Evolutionary conservation across 2,797 vertebrate species (phyloP).

Genomic region (Anas bernieri): DNA sequence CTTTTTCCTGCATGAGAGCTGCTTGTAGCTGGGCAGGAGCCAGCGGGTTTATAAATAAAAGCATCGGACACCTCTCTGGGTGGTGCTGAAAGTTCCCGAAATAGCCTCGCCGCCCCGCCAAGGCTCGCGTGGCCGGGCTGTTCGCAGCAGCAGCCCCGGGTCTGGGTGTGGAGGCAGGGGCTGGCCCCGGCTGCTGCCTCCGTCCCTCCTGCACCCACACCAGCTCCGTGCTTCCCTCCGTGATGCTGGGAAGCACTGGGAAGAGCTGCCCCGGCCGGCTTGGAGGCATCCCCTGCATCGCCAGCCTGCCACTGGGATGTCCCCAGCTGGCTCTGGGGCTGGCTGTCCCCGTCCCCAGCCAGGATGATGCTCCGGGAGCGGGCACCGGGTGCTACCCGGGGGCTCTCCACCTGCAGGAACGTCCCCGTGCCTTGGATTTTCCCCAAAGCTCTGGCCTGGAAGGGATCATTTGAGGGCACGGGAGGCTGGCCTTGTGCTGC

Average conservation of each 20-base stretch:
- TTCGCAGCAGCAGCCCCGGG: not conserved
- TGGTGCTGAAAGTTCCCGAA: conserved; percentile 48
- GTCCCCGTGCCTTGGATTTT: not conserved
- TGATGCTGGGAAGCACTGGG: not conserved
- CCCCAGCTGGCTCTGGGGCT: not conserved
- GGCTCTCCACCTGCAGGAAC: not conserved
- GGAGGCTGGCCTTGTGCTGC: not conserved
- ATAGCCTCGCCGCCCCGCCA: not conserved
- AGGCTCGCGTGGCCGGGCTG: not conserved
- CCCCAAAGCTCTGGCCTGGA: not conserved
- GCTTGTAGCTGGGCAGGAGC: conserved; percentile 22
- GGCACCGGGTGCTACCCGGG: not conserved
- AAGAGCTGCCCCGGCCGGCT: not conserved
- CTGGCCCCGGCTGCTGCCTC: fast-evolving
- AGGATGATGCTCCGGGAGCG: fast-evolving
- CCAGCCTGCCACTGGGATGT: not conserved
- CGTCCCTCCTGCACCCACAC: not conserved
- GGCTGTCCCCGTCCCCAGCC: fast-evolving
- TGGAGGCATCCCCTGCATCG: not conserved
- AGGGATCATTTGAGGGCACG: not conserved
- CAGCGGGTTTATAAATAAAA: conserved; percentile 50
- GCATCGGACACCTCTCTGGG: conserved; percentile 28
- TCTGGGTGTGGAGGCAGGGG: not conserved
- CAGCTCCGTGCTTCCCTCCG: not conserved
- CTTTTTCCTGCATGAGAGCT: conserved; percentile 1